Evolutionary conservation across 2,888 invertebrate genomes (phyloP), one percentile per base, ranked within the genome.

Genomic region (Augiades crinisus): DNA sequence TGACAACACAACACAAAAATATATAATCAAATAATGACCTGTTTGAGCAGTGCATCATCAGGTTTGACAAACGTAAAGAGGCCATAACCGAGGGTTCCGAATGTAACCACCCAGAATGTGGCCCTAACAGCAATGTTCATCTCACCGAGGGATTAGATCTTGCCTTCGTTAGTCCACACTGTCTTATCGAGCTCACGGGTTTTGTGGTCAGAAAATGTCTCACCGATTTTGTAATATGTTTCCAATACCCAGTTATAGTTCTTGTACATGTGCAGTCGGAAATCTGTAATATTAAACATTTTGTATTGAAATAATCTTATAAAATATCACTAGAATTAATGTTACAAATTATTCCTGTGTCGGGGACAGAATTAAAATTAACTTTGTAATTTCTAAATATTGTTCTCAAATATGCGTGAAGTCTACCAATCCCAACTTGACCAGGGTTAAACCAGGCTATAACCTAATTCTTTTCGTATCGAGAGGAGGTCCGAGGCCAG

Each of bases 191-290:
- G 61, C 59, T 91, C 80, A 58, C 94, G 81, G 17, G 81, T 88
- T 55, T 78, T 84, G 51, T 75, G 75, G 30, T 91, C 81, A 47
- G 92, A 91, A 6, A 94, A 60, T 33, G 81, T 72, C 81, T 95
- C 95, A 49, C 94, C 94, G 19, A 94, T 64, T 62, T 81, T 80
- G 75, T 96, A 96, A 76, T 93, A 96, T 41, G 91, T 85, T 61
- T 95, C 92, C 57, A 96, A 81, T 22, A 93, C 70, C 67, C 80
- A 89, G 44, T 94, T 94, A 73, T 86, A 93, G 59, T 94, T 93
- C 50, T 93, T 88, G 76, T 90, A 85, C 78, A 94, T 91, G 70
- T 93, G 93, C 63, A 91, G 84, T 57, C 95, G 93, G 68, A 93
- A 94, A 80, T 93, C 95, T 95, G 82, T 22, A 90, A 58, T 37